phyloP scores from a whole-genome alignment of 2,113 vertebrate genomes.

The Notechis scutatus region DNA sequence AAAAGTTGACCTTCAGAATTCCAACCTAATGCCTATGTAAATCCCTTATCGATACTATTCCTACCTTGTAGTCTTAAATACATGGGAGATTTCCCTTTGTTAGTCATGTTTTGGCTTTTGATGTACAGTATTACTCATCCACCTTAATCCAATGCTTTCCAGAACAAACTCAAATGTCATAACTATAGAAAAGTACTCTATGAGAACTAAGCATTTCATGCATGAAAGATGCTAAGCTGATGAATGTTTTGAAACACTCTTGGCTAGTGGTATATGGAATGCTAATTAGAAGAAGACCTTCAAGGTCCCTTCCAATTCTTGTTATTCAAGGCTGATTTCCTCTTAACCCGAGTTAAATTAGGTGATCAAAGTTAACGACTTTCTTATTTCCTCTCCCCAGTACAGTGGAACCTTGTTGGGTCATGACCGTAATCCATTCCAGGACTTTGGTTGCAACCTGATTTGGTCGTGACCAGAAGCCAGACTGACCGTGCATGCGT shows the following conservation, averaged over 20 bases:
- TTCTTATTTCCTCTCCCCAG: not conserved
- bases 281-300: not conserved
- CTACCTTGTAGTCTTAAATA: fast-evolving
- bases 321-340: not conserved
- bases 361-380: not conserved
- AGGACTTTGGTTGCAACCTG: too few relatives aligned
- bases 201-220: not conserved
- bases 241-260: not conserved
- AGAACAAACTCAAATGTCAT: fast-evolving
- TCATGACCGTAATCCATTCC: too few relatives aligned
- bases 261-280: not conserved
- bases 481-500: too few relatives aligned
- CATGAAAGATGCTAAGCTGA: not conserved
- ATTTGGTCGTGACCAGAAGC: too few relatives aligned
- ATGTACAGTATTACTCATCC: slow-evolving; percentile 9
- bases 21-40: not conserved
- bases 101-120: not conserved
- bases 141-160: slow-evolving; percentile 6
- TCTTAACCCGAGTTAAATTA: not conserved
- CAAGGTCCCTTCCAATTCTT: too few relatives aligned
- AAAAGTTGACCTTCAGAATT: not conserved
- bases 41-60: not conserved
- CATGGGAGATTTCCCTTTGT: not conserved
- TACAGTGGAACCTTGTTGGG: too few relatives aligned
- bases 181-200: not conserved